phyloP scores from a whole-genome alignment of 2,888 invertebrate genomes.

The Leucophenga maculata region DNA sequence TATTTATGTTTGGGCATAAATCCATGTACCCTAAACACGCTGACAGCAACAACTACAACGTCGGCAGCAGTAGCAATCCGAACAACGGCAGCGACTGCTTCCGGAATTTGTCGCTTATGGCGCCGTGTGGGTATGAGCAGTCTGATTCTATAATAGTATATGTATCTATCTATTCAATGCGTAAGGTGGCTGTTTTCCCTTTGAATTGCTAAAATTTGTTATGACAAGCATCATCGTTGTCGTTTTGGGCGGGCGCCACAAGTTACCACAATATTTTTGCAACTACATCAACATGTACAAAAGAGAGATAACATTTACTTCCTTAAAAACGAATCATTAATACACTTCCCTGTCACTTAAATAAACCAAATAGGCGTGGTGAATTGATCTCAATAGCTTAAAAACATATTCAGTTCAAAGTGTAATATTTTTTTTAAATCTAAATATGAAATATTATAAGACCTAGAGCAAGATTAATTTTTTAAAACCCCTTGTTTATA shows the following conservation, averaged over 20 bases:
- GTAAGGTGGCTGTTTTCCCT: slow-evolving; percentile 28
- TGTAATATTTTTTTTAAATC: too few relatives aligned
- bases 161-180: neutral
- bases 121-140: too few relatives aligned
- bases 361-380: too few relatives aligned
- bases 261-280: slow-evolving; percentile 37
- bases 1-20: slow-evolving; percentile 44
- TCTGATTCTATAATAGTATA: neutral
- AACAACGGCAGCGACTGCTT: slow-evolving; percentile 6
- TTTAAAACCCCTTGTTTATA: too few relatives aligned
- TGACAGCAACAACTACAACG: neutral
- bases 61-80: slow-evolving; percentile 9
- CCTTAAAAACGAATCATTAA: neutral
- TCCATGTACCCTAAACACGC: slow-evolving; percentile 30
- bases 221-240: slow-evolving; percentile 68
- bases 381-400: too few relatives aligned
- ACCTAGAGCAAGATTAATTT: too few relatives aligned
- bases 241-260: slow-evolving; percentile 39
- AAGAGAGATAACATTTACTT: neutral
- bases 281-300: neutral
- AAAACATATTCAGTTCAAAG: neutral
- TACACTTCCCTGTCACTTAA: neutral
- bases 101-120: slow-evolving; percentile 28
- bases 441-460: too few relatives aligned
- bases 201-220: slow-evolving; percentile 62